phyloP scores from a whole-genome alignment of 2,888 invertebrate genomes.

The Torymus texanus region DNA sequence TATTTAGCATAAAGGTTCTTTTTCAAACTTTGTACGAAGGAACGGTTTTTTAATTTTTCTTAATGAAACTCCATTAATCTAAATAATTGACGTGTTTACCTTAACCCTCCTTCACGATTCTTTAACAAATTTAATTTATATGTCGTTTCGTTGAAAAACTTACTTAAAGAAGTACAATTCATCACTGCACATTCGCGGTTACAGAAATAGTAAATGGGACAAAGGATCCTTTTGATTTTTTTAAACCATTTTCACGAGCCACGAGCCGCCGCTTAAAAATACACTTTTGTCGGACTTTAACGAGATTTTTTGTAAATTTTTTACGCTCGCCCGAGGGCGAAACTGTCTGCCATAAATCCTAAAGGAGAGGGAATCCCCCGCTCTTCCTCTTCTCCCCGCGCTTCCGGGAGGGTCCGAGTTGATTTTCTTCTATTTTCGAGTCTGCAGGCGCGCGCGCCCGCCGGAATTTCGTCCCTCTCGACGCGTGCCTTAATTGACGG shows the following conservation, averaged over 20 bases:
- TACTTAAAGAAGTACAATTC: too few species aligned
- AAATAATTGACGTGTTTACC: too few species aligned
- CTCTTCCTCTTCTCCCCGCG: conserved; percentile 14
- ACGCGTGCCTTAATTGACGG: conserved; percentile 31
- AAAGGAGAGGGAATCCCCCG: conserved; percentile 3
- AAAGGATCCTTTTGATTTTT: background rate
- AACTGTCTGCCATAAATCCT: conserved; percentile 22
- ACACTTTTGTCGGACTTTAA: background rate
- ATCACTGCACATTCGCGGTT: background rate
- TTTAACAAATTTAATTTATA: too few species aligned
- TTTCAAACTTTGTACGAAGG: too few species aligned
- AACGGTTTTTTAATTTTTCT: too few species aligned
- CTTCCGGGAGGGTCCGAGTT: background rate
- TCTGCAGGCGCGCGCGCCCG: background rate
- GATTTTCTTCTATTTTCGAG: conserved; percentile 13
- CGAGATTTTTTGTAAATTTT: background rate
- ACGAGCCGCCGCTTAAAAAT: conserved; percentile 3
- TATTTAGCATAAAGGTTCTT: too few species aligned
- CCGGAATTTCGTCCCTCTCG: conserved; percentile 41
- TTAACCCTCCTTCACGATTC: too few species aligned
- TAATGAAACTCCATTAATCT: too few species aligned
- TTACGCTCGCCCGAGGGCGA: conserved; percentile 10
- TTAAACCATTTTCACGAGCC: background rate
- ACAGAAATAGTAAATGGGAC: conserved; percentile 20
- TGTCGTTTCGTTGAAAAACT: too few species aligned